phyloP scores from a whole-genome alignment of 1,140 invertebrate genomes.

The Chionoecetes opilio region DNA sequence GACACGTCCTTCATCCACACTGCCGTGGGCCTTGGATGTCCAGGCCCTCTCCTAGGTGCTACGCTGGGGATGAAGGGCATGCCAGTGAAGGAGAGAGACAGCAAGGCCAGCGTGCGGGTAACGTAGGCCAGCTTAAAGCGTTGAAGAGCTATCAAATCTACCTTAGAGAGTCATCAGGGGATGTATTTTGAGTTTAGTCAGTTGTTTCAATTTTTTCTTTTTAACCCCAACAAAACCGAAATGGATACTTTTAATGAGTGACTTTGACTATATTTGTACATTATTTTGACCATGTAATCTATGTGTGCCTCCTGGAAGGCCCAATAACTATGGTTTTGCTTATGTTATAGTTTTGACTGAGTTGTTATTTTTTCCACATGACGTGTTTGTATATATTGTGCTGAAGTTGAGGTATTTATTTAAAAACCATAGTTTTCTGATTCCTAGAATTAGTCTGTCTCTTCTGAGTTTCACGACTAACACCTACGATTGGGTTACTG shows the following conservation, averaged over 20 bases:
- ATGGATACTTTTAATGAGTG: not conserved
- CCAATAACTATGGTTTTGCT: not conserved
- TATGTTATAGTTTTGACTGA: conserved; percentile 29
- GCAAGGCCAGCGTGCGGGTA: not conserved
- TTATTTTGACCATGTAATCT: not conserved
- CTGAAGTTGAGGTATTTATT: conserved; percentile 61
- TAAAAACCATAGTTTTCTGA: conserved; percentile 30
- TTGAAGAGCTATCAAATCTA: not conserved
- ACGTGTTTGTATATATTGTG: conserved; percentile 58
- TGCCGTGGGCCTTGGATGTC: not conserved
- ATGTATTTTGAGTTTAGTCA: conserved; percentile 20
- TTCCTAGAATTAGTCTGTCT: conserved; percentile 25
- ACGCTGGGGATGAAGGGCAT: conserved; percentile 23
- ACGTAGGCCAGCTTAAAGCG: conserved; percentile 11
- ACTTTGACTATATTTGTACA: not conserved
- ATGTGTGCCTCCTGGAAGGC: not conserved
- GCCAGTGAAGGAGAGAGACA: not conserved
- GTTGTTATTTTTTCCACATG: conserved; percentile 38
- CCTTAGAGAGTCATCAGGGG: conserved; percentile 27
- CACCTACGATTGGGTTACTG: conserved; percentile 60
- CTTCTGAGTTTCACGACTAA: conserved; percentile 18
- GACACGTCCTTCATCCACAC: not conserved
- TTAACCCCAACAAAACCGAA: not conserved
- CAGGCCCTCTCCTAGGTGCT: conserved; percentile 66
- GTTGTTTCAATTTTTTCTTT: not conserved